These are phyloP conservation scores for Abrostola tripartita DNA, from an alignment of 2,888 invertebrate genomes.

Conservation along the genomic window DNA sequence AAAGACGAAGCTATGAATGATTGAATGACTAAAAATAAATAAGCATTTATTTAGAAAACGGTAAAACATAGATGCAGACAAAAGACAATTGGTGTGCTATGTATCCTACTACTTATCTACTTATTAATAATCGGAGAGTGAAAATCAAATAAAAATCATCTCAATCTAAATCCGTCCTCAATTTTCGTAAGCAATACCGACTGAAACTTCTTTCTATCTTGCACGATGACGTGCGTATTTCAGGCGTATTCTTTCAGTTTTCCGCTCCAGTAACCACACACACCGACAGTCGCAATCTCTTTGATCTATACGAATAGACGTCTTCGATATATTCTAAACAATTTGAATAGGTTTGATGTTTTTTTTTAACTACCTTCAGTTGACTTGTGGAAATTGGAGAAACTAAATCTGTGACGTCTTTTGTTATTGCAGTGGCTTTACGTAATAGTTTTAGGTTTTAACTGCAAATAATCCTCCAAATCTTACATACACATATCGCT, in stretches of 20 bases:
- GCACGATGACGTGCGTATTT: slow-evolving; percentile 56
- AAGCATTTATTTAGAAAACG: too few species aligned
- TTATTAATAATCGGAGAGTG: not conserved
- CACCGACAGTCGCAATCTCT: slow-evolving; percentile 58
- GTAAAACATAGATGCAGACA: too few species aligned
- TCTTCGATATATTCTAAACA: slow-evolving; percentile 55
- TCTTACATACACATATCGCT: too few species aligned
- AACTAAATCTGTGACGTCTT: slow-evolving; percentile 14
- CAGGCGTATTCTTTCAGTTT: slow-evolving; percentile 69
- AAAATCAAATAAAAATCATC: not conserved
- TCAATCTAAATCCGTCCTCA: slow-evolving; percentile 16
- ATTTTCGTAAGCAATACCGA: slow-evolving; percentile 7
- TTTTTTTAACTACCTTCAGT: slow-evolving; percentile 17
- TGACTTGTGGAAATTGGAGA: not conserved
- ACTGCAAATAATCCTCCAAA: too few species aligned
- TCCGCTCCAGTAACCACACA: slow-evolving; percentile 63
- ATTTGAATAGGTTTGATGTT: slow-evolving; percentile 37
- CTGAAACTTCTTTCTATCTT: slow-evolving; percentile 38
- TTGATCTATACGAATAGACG: slow-evolving; percentile 67
- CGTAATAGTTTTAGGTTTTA: not conserved
- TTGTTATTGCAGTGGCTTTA: slow-evolving; percentile 26
- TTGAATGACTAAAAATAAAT: too few species aligned
- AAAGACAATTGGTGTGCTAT: too few species aligned
- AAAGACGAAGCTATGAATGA: too few species aligned
- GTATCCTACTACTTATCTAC: too few species aligned